Percentiles rank a stretch among this genome's conserved stretches.
These are phyloP conservation scores for Morpho helenor DNA, from an alignment of 2,888 invertebrate genomes.

Conservation along the genomic window DNA sequence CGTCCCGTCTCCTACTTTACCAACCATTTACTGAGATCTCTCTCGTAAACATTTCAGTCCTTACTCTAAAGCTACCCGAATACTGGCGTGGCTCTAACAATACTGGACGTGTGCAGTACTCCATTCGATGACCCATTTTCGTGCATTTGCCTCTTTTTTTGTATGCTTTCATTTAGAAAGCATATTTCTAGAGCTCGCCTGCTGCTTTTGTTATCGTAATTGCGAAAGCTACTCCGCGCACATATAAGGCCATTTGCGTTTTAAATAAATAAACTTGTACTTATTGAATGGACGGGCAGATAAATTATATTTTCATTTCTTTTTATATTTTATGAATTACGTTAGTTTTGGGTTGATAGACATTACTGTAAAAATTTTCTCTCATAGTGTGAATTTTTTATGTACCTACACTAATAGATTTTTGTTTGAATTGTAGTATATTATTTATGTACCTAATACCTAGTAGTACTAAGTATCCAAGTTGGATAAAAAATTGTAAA, in stretches of 20 bases:
- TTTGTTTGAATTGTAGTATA: too few species aligned
- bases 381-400: too few species aligned
- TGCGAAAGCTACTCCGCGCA: constrained; percentile 29
- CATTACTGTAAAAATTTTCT: too few species aligned
- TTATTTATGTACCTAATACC: too few species aligned
- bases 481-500: too few species aligned
- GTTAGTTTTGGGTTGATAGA: too few species aligned
- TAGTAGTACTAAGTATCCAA: too few species aligned
- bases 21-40: constrained; percentile 29
- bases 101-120: constrained; percentile 41
- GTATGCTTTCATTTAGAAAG: constrained; percentile 44
- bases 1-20: constrained; percentile 29
- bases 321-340: too few species aligned
- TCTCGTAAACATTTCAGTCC: constrained; percentile 21
- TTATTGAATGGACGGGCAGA: background rate
- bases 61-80: constrained; percentile 22
- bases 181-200: constrained; percentile 41
- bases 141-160: constrained; percentile 46
- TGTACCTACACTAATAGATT: too few species aligned
- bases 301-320: too few species aligned
- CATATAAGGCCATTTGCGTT: constrained; percentile 1
- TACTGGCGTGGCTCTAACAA: constrained; percentile 32
- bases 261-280: background rate
- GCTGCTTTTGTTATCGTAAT: constrained; percentile 45
- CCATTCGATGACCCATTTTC: constrained; percentile 61